Conservation (phyloP, 2,888 invertebrate species). For the Caenorhabditis sulstoni region DNA sequence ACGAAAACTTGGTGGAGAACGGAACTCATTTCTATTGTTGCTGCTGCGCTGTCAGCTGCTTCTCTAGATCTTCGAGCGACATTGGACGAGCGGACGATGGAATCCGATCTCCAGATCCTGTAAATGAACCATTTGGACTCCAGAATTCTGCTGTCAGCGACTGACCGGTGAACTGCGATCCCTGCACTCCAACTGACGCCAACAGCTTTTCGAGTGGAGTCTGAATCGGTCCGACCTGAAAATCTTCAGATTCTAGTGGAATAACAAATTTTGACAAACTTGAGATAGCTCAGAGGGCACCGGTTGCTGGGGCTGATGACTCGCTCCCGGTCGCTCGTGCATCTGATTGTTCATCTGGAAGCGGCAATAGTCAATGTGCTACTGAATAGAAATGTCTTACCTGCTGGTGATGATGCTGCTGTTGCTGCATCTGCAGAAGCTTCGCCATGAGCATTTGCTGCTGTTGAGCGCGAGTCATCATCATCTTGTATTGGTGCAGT, state of each 20-base stretch:
- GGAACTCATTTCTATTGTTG: slow-evolving; percentile 22
- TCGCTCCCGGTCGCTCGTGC: background rate
- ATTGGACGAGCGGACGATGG: slow-evolving; percentile 58
- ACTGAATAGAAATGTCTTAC: no score
- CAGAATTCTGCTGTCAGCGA: background rate
- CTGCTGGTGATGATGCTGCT: slow-evolving; percentile 37
- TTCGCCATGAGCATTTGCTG: slow-evolving; percentile 53
- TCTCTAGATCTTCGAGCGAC: slow-evolving; percentile 65
- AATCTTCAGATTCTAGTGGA: background rate
- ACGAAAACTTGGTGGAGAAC: background rate
- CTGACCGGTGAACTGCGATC: slow-evolving; percentile 62
- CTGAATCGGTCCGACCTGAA: slow-evolving; percentile 68
- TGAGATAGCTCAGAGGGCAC: slow-evolving; percentile 54
- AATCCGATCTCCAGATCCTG: slow-evolving; percentile 39
- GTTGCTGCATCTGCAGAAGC: slow-evolving; percentile 50
- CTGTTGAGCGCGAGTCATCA: slow-evolving; percentile 52
- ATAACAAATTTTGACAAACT: background rate
- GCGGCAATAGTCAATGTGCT: no score
- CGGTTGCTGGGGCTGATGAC: slow-evolving; percentile 10
- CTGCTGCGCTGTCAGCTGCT: slow-evolving; percentile 50
- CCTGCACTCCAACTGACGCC: slow-evolving; percentile 67
- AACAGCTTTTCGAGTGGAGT: slow-evolving; percentile 70
- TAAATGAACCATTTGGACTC: background rate
- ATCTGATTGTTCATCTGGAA: slow-evolving; percentile 11
- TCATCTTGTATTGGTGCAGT: slow-evolving; percentile 53